Evolutionary conservation across 1,140 invertebrate genomes (phyloP).

Genomic region (Acromyrmex echinatior): DNA sequence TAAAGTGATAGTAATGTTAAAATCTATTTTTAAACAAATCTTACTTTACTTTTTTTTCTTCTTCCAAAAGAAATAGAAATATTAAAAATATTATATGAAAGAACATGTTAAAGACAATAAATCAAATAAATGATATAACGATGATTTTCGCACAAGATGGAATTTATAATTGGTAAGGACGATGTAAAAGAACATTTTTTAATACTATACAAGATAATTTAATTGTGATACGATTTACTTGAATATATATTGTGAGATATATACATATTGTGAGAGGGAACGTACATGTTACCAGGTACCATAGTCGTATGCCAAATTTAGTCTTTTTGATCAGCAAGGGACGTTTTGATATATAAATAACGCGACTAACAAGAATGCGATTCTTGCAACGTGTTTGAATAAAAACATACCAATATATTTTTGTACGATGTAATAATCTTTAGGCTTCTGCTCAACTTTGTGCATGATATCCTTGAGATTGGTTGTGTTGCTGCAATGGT

Average conservation of each 20-base stretch:
- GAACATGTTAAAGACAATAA: neutral
- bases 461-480: conserved; percentile 90
- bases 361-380: neutral
- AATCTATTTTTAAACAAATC: neutral
- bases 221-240: conserved; percentile 85
- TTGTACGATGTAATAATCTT: conserved; percentile 94
- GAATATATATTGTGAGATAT: conserved; percentile 94
- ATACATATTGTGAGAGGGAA: conserved; percentile 92
- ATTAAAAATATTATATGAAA: neutral
- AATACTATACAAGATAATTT: neutral
- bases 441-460: conserved; percentile 87
- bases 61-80: neutral
- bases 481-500: neutral
- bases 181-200: neutral
- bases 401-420: conserved; percentile 95
- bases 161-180: neutral
- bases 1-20: neutral
- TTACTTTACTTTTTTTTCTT: neutral
- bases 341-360: conserved; percentile 88
- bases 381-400: neutral
- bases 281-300: conserved; percentile 95
- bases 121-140: neutral
- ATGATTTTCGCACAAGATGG: neutral
- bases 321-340: conserved; percentile 94
- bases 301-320: conserved; percentile 96